phyloP scores from a whole-genome alignment of 2,888 invertebrate genomes.

The Dorcus hopei region DNA sequence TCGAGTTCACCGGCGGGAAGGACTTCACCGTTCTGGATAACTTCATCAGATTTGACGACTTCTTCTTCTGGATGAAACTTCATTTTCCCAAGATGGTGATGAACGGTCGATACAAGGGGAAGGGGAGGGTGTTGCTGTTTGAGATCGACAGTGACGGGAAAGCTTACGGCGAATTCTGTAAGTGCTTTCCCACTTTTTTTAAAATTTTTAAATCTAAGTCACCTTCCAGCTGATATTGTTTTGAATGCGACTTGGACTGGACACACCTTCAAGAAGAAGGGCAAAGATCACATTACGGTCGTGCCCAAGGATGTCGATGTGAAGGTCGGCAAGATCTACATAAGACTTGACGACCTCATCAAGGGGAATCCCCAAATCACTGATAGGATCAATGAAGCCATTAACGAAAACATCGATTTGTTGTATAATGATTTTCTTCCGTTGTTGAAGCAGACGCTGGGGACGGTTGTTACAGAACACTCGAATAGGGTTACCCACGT shows the following conservation, averaged over 20 bases:
- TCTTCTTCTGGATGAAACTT: neutral
- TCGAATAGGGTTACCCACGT: neutral
- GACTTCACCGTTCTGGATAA: slow-evolving; percentile 29
- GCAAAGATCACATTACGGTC: neutral
- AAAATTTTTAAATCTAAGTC: neutral
- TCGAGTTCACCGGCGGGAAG: slow-evolving; percentile 27
- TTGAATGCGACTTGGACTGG: neutral
- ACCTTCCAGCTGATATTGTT: neutral
- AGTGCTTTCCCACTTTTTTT: neutral
- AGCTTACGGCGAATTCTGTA: slow-evolving; percentile 6
- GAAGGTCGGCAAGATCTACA: slow-evolving; percentile 31
- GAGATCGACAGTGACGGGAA: slow-evolving; percentile 20
- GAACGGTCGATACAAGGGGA: slow-evolving; percentile 34
- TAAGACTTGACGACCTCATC: slow-evolving; percentile 33
- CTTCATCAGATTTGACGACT: neutral
- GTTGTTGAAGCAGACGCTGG: slow-evolving; percentile 35
- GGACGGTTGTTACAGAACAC: slow-evolving; percentile 29
- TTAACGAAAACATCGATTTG: slow-evolving; percentile 42
- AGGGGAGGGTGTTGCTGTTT: slow-evolving; percentile 36
- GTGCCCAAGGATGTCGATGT: neutral
- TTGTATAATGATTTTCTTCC: slow-evolving; percentile 42
- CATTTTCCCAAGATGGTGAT: slow-evolving; percentile 24
- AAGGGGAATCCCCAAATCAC: slow-evolving; percentile 32
- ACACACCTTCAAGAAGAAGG: neutral
- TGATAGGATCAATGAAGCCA: slow-evolving; percentile 40